Base-by-base conservation (phyloP, 2,113 vertebrate genomes). In the Rhinichthys klamathensis region DNA sequence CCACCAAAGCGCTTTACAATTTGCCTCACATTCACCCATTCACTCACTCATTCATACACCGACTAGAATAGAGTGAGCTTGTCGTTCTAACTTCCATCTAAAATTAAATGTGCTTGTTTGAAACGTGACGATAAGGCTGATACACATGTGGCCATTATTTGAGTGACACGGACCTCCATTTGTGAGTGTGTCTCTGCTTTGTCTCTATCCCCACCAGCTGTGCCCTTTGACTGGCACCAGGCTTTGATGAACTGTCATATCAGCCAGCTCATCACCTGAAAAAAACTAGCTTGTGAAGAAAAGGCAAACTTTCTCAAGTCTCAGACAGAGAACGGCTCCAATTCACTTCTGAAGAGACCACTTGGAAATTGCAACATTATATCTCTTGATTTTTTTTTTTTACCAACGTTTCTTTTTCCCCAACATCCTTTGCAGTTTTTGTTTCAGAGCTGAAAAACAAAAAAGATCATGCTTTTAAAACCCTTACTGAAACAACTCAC, bases 181-280 rank as follows among this genome's bases (percentile, higher is more conserved):
- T 84, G 58, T 81, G 30, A 81, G 54, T 86, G 32, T 56, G 70
- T 89, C 80, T 85, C 70, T 81, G 85, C 85, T 81, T 69, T 80
- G 80, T 78, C 51, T 86, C 84, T 91, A 83, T 84, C 83, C 87
- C 46, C 87, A 60, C 88, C 86, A 88, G 89, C 90, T 92, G 92
- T 90, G 93, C 90, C 92, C 92, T 92, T 91, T 94, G 94, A 93
- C 92, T 92, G n/a, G 87, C 88, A 80, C 90, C 93, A 86, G 87
- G 92, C 90, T 94, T 92, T 93, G 93, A 94, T 94, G 90, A 84
- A 16, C 89, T 90, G 92, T 93, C 92, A 93, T 88, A 93, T 84
- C 89, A 83, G 88, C 41, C 85, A 86, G 89, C 89, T 84, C 89
- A 83, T 90, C 89, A 86, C 89, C 87, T 88, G 86, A 89, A 91